These are phyloP conservation scores for Ophion costatus DNA, from an alignment of 2,888 invertebrate genomes.

Conservation along the genomic window DNA sequence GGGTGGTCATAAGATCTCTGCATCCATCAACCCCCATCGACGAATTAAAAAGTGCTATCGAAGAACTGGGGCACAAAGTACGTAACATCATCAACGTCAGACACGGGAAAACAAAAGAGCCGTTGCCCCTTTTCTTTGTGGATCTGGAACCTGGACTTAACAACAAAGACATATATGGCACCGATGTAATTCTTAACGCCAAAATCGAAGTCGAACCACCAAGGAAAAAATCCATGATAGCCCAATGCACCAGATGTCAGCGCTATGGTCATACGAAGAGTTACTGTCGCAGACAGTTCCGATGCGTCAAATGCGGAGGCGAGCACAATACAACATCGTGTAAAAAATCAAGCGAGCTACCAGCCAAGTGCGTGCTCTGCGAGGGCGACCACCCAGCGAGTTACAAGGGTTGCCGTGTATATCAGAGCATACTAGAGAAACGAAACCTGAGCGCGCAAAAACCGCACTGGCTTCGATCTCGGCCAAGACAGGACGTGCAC, in stretches of 20 bases:
- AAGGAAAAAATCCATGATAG: conserved; percentile 72
- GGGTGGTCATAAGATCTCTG: conserved; percentile 62
- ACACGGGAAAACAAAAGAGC: conserved; percentile 59
- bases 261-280: conserved; percentile 83
- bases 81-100: conserved; percentile 60
- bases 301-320: conserved; percentile 83
- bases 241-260: conserved; percentile 83
- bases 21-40: conserved; percentile 55
- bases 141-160: conserved; percentile 69
- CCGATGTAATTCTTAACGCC: conserved; percentile 60
- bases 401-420: conserved; percentile 25
- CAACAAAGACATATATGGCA: conserved; percentile 68
- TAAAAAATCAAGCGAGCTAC: conserved; percentile 21
- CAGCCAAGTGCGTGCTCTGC: conserved; percentile 22
- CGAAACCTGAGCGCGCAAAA: conserved; percentile 9
- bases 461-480: conserved; percentile 13
- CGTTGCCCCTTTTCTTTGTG: conserved; percentile 68
- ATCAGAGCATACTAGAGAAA: conserved; percentile 7
- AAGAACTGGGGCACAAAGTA: conserved; percentile 60
- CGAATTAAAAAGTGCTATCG: conserved; percentile 58
- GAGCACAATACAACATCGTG: conserved; percentile 77
- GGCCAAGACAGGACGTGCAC: neutral
- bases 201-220: conserved; percentile 81
- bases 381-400: conserved; percentile 15
- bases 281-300: conserved; percentile 81